Base-by-base conservation (phyloP, 2,888 invertebrate species). In the Phymatocera aterrima region DNA sequence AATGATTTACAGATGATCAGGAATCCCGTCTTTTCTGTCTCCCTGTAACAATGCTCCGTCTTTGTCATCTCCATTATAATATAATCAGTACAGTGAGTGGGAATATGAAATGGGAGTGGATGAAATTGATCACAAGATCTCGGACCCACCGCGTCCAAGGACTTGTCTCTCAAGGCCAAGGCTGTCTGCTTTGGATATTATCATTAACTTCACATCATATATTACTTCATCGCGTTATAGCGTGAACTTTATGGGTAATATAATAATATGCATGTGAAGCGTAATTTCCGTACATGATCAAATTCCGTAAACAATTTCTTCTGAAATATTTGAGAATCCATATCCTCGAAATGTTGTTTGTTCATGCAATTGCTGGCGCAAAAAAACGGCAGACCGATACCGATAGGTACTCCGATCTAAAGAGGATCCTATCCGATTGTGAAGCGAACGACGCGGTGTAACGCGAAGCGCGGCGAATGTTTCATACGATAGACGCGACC, bases 71-170 rank as follows among this genome's bases (percentile, higher is more conserved):
- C 75, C 28, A 43, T 54, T 75, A 57, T 75, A 54, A 60, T 43
- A 75, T 40, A 75, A 75, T 75, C 57, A 75, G 18, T 75, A 57
- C n/a, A 75, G 34, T 48, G 65, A 74, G 57, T 60, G 43, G 51
- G 43, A 34, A 72, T 18, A 72, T 57, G n/a, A 57, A 57, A 75
- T 75, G 57, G 75, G 60, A 60, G 37, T 60, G 75, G 54, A 60
- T 75, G 75, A 75, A 75, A 57, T 51, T 40, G 57, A 60, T 75
- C 43, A 24, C 21, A 60, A 24, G 40, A 75, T 75, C 54, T n/a
- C 43, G 75, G 28, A n/a, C n/a, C 24, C 72, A 57, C 57, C 75
- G 75, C 28, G n/a, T n/a, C n/a, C 75, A 75, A 75, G 75, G 75
- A 75, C 75, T 75, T 6, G 37, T 24, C 18, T 68, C 24, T 43